Conservation (phyloP, 92 coral and sea anemone species). For the Palythoa grandiflora region DNA sequence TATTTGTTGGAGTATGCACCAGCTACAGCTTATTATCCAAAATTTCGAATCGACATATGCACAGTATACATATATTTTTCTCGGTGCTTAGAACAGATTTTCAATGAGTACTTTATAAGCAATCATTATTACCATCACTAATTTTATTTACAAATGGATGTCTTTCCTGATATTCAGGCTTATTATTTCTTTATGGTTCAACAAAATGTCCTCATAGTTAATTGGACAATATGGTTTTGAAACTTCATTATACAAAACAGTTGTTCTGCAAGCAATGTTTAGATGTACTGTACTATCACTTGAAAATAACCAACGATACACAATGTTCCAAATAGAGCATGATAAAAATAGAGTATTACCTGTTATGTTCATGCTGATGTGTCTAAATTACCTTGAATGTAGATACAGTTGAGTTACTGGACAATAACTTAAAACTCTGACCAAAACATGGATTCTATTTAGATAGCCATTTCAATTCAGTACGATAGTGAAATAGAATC, state of each 20-base stretch:
- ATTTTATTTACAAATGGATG: conserved; percentile 12
- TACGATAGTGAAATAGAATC: not conserved
- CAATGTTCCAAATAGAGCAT: conserved; percentile 2
- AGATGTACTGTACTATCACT: not conserved
- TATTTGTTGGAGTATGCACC: not conserved
- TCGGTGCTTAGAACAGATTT: not conserved
- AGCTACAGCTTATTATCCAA: conserved; percentile 7
- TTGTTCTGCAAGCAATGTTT: not conserved
- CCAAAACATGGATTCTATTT: not conserved
- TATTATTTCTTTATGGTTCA: no score
- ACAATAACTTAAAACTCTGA: not conserved
- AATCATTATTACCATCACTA: not conserved
- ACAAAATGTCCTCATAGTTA: not conserved
- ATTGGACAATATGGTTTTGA: not conserved
- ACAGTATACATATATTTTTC: conserved; percentile 2
- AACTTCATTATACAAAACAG: not conserved
- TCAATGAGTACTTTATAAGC: not conserved
- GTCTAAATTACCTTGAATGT: conserved; percentile 5
- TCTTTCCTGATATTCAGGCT: not conserved
- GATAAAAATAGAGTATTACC: conserved; percentile 5
- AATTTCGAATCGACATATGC: not conserved
- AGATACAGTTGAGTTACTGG: not conserved
- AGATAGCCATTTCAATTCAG: not conserved
- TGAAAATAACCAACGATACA: not conserved
- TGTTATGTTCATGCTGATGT: not conserved